Evolutionary conservation across 92 coral and sea anemone genomes (phyloP), one percentile per base, ranked within the genome.

Genomic region (Porites cylindrica): DNA sequence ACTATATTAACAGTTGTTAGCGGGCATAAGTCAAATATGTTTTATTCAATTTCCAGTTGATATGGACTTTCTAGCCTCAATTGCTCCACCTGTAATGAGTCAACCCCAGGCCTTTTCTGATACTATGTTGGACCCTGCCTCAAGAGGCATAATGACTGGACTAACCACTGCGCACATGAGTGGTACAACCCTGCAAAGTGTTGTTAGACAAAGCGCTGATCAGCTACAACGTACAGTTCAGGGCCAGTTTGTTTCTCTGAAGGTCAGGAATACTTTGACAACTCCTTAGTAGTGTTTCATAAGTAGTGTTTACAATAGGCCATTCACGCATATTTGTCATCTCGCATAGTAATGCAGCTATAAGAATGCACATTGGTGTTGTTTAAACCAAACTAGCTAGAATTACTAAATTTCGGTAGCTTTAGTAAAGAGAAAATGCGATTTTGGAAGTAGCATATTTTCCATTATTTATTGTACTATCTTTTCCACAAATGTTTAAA

Each of bases 161-260:
- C 66, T 95, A 43, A 66, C 85, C n/a, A 74, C 88, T 11, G 80
- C 75, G 13, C 98, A 95, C 87, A 91, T 88, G 98, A 90, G 93
- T 84, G 89, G 94, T 17, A 63, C 12, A 53, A 80, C 85, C 21
- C 82, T 95, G 61, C 93, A 87, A 60, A 52, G 72, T 12, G 77
- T 88, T 8, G 19, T 91, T 12, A 52, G 85, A 32, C 82, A 54
- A 1, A 93, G 81, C 51, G 98, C 94, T 1, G 73, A 81, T 61
- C 70, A 82, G 70, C 88, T 94, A 4, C 95, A 90, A 59, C 75
- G 83, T 14, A 76, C 87, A 19, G 78, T 94, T 60, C 77, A 86
- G 73, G 92, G 91, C 47, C 96, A 92, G 59, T 92, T 90, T 65
- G 79, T 79, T n/a, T 91, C 92, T 32, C 88, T 94, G 60, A 90